phyloP scores from a whole-genome alignment of 2,113 vertebrate genomes.

The Neolamprologus kungweensis region DNA sequence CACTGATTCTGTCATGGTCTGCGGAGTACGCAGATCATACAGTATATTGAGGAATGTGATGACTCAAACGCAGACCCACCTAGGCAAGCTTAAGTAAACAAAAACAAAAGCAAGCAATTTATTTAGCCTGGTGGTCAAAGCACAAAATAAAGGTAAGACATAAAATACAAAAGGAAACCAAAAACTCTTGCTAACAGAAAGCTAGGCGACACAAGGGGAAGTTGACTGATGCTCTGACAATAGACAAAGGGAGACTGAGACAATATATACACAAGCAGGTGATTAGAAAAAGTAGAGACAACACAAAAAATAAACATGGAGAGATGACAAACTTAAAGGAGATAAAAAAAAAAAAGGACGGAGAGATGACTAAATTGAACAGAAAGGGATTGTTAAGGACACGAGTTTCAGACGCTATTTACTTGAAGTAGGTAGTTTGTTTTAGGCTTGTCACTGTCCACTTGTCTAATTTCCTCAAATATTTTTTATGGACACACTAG shows the following conservation, averaged over 20 bases:
- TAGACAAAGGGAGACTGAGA: neutral
- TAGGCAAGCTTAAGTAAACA: neutral
- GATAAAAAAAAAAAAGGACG: neutral
- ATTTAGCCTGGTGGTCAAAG: neutral
- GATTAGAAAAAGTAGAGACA: neutral
- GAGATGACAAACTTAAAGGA: neutral
- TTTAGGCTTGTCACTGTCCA: neutral
- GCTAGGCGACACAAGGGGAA: neutral
- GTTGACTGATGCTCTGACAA: neutral
- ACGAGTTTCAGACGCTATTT: neutral
- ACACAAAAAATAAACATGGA: neutral
- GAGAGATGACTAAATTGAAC: neutral
- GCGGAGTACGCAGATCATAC: neutral
- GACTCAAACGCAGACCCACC: neutral
- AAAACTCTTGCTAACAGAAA: neutral
- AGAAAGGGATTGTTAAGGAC: neutral
- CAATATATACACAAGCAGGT: neutral
- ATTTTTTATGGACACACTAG: neutral
- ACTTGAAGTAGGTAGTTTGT: neutral
- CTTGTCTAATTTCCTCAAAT: neutral
- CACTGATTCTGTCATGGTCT: neutral
- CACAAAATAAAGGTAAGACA: neutral
- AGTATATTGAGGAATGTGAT: neutral
- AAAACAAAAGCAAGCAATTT: neutral
- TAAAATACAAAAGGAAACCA: neutral